Evolutionary conservation across 2,113 vertebrate species (phyloP), one percentile per base, ranked within the genome.

Genomic region (Lepus europaeus): DNA sequence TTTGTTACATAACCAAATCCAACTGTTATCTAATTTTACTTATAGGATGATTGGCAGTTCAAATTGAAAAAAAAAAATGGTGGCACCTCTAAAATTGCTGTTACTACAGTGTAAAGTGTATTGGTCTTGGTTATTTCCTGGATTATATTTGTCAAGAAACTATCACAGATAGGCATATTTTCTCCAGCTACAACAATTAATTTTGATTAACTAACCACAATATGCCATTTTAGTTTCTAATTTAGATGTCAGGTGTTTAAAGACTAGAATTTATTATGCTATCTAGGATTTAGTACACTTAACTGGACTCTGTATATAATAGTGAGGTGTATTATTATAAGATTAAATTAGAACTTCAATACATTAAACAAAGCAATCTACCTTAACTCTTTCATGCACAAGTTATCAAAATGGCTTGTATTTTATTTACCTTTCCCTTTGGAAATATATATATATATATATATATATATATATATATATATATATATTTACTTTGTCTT

Each of bases 401-500:
- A 95, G n/a, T 39, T 94, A 68, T 89, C 3, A 80, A 92, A 98
- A 97, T 61, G 90, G 9, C 49, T 96, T 96, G 12, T 95, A 63
- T 78, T 91, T 96, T 92, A 95, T 95, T 96, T 97, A 95, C 36
- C 73, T 94, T 93, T 92, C n/a, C 96, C 45, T 87, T 92, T 91
- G n/a, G 90, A 96, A 97, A 97, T 19, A 96, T 94, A 80, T 49
- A 53, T 8, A 79, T 82, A 36, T 36, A 36, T 36, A 36, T 36
- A 36, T 36, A 36, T 36, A 36, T 36, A 36, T 36, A 36, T 36
- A 36, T 36, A 36, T 36, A 3, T 36, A 36, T 36, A 97, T 19
- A 96, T 94, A 80, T 49, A 53, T 8, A 79, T 82, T 94, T 97
- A 90, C 39, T 96, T 97, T 97, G 76, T 97, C 64, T 97, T 96